phyloP scores from a whole-genome alignment of 2,797 vertebrate genomes.

The Eidolon dupreanum region DNA sequence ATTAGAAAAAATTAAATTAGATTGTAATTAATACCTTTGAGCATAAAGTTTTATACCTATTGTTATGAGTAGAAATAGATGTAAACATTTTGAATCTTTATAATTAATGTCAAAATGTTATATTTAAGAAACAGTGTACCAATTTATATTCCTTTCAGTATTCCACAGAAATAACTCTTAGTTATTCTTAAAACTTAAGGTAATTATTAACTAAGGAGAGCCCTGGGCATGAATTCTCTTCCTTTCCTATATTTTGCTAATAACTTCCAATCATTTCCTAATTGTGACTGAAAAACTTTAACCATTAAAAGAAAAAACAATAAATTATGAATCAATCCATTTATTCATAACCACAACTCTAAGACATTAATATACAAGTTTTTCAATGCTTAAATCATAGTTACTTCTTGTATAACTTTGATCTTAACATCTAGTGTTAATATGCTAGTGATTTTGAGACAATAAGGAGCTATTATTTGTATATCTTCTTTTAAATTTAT shows the following conservation, averaged over 20 bases:
- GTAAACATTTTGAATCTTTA: not conserved
- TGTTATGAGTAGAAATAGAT: not conserved
- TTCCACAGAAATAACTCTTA: not conserved
- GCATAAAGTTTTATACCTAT: not conserved
- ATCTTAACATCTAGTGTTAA: not conserved
- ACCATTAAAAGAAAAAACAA: not conserved
- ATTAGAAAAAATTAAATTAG: not conserved
- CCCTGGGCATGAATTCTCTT: not conserved
- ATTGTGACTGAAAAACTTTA: not conserved
- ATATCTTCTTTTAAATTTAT: not conserved
- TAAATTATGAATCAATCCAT: not conserved
- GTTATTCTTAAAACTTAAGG: slow-evolving; percentile 15
- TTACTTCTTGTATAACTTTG: not conserved
- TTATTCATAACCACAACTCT: not conserved
- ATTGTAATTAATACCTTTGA: not conserved
- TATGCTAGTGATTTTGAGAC: not conserved
- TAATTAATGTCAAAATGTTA: not conserved
- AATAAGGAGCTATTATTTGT: not conserved
- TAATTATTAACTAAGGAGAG: not conserved
- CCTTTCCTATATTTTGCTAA: not conserved
- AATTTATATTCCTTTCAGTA: not conserved
- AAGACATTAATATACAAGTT: not conserved
- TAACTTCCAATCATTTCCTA: not conserved
- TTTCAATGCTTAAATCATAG: not conserved
- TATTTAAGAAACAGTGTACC: not conserved